Base-by-base conservation (phyloP, 2,797 vertebrate species). In the Myoxocephalus aenaeus region DNA sequence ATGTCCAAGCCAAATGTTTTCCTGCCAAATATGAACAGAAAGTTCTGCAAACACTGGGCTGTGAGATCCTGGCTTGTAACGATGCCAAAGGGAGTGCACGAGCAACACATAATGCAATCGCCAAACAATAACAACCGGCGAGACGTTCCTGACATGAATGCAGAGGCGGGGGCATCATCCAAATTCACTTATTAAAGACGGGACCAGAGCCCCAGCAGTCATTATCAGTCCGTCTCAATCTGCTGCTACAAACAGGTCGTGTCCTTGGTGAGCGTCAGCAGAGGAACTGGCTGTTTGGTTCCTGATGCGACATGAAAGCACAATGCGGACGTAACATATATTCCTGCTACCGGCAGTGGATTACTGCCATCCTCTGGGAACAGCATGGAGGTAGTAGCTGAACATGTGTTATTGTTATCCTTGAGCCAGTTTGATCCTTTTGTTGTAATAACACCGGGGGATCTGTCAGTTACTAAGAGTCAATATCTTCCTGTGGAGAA, bases 111-210 rank as follows among this genome's bases (percentile, higher is more conserved):
- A 87, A 88, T 86, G 77, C 68, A 77, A 80, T 82, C 69, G 25
- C 54, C 79, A 78, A 73, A 83, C 18, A 56, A 65, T 57, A 81
- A 87, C 72, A 82, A 81, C 64, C 68, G 61, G 76, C 54, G 50
- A 85, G 77, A 75, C 84, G 86, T 81, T 85, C 56, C 66, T 78
- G 84, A 83, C 70, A 80, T 73, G 70, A 78, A 82, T 83, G 70
- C 69, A 75, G 80, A 83, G 65, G 15, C 73, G 59, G 53, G 18
- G 20, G 53, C 65, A 38, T 63, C 75, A 59, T 82, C 73, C 75
- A 86, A 69, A 89, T 87, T 77, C 80, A 82, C 74, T 84, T 89
- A 87, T 84, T 81, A 84, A 85, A 83, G 76, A 29, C 76, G 72
- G 83, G 69, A 77, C 65, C 82, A 69, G 51, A 70, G 73, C 75